Percentiles rank a stretch among this genome's conserved stretches.
phyloP scores from a whole-genome alignment of 2,797 vertebrate species.

The Pogoniulus pusillus region DNA sequence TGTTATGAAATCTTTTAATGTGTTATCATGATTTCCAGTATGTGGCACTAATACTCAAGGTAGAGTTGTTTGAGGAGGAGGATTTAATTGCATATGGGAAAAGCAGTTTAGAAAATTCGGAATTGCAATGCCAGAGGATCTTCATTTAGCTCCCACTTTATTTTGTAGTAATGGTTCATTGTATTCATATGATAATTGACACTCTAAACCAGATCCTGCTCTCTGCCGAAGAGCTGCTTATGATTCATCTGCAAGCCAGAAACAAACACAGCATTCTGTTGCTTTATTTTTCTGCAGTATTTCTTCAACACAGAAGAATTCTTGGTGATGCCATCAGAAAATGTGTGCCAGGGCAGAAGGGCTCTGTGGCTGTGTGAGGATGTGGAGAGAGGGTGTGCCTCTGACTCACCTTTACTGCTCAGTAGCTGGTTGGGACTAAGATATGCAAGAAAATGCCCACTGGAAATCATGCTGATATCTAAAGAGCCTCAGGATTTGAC shows the following conservation, averaged over 20 bases:
- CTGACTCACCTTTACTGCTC: not conserved
- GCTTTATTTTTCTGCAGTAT: not conserved
- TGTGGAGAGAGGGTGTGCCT: not conserved
- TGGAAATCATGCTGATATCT: not conserved
- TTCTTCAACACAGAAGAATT: not conserved
- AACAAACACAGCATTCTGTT: not conserved
- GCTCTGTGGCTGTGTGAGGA: not conserved
- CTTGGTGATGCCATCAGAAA: not conserved
- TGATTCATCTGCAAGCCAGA: not conserved
- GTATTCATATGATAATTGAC: not conserved
- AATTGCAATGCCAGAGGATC: not conserved
- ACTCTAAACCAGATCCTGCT: not conserved
- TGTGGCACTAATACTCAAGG: constrained; percentile 57
- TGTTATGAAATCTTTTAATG: not conserved
- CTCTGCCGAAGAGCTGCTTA: not conserved
- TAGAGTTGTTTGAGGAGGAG: constrained; percentile 4
- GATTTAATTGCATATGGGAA: not conserved
- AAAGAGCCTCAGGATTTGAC: not conserved
- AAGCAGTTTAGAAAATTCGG: not conserved
- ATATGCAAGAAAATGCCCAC: not conserved
- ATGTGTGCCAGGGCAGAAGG: not conserved
- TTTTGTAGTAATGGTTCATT: not conserved
- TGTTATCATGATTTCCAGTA: constrained; percentile 30
- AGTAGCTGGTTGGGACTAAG: not conserved
- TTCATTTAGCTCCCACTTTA: not conserved